phyloP scores from a whole-genome alignment of 2,888 invertebrate species.

The Pyrgus malvae region DNA sequence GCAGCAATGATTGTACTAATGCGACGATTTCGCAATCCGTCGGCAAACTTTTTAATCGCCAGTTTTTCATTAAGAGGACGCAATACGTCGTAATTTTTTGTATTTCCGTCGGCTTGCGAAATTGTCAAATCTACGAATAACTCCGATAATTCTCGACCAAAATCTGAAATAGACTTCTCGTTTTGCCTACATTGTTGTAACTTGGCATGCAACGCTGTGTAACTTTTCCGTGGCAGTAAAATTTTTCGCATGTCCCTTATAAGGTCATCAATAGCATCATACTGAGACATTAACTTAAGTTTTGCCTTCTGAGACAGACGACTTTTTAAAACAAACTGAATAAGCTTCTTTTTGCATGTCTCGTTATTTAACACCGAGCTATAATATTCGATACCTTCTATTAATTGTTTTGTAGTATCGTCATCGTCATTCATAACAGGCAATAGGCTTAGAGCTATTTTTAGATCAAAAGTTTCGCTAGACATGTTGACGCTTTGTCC shows the following conservation, averaged over 20 bases:
- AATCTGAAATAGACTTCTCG: background rate
- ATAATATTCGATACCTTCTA: background rate
- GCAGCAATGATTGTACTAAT: background rate
- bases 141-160: too few species aligned
- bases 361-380: background rate
- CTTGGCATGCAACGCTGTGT: too few species aligned
- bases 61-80: background rate
- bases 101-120: background rate
- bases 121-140: background rate
- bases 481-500: too few species aligned
- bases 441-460: background rate
- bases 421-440: constrained; percentile 17
- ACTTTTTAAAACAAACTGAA: background rate
- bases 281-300: background rate
- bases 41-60: background rate
- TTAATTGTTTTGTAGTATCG: background rate
- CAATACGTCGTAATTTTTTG: background rate
- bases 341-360: background rate
- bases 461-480: background rate
- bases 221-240: too few species aligned
- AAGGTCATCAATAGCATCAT: background rate
- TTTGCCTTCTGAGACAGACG: background rate
- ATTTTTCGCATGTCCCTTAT: background rate
- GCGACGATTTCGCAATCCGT: background rate
- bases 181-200: background rate